Evolutionary conservation across 2,888 invertebrate species (phyloP), one percentile per base, ranked within the genome.

Genomic region (Cryptus viduatorius): DNA sequence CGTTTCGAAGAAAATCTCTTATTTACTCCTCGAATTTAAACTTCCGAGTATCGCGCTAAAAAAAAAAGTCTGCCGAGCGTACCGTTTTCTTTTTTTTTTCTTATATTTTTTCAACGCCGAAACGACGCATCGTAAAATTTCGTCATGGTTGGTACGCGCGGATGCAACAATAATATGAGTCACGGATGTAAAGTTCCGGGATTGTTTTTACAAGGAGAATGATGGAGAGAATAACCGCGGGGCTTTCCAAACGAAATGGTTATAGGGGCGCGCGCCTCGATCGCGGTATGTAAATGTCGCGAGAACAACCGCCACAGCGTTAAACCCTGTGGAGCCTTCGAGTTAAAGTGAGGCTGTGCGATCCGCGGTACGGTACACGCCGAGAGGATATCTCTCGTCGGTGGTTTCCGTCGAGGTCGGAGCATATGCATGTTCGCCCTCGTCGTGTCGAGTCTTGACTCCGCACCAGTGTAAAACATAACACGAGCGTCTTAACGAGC

Each of bases 401-500:
- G 61, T 29, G 31, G 29, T 61, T 61, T 29, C 31, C 61, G 31
- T 31, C 61, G 61, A 61, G 61, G 80, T n/a, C n/a, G 31, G 61
- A 31, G 31, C n/a, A 14, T 86, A 83, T 83, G 83, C 73, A 71
- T 77, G 85, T 82, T 56, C 85, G 87, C 83, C 83, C 82, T 69
- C 81, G 83, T 72, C 71, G 82, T 79, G 84, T 73, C 81, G 71
- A 80, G 44, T 78, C 42, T 56, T n/a, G 50, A 46, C 56, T 72
- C 59, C 59, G 46, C 68, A 76, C 79, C 67, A 16, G 87, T 84
- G 81, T 79, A 87, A 88, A 87, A 87, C 87, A 91, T 87, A 91
- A 91, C 89, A 90, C 91, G 90, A 88, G 90, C 89, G 89, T 91
- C 92, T 92, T 93, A 93, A 93, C 92, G 93, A 93, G 93, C 89